Conservation (phyloP, 2,113 vertebrate genomes). For the Acinonyx jubatus region DNA sequence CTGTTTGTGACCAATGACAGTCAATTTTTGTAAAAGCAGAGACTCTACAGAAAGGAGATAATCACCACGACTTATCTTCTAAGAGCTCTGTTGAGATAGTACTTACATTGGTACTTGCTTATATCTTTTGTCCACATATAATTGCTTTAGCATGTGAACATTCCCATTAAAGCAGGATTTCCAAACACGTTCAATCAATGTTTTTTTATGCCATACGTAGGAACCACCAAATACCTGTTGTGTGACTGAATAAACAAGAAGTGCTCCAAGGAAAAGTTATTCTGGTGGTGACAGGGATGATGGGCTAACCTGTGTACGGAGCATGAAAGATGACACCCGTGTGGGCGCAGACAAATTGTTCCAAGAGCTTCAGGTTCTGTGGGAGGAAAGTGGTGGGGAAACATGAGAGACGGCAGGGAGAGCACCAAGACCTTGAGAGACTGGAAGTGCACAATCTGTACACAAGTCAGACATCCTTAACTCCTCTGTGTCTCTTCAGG, state of each 20-base stretch:
- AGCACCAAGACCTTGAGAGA: neutral
- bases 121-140: neutral
- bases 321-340: conserved; percentile 87
- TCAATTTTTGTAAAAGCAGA: neutral
- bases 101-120: neutral
- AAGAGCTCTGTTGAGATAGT: neutral
- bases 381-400: neutral
- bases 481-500: neutral
- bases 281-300: neutral
- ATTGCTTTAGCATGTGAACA: neutral
- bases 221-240: neutral
- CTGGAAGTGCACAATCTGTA: too few species aligned
- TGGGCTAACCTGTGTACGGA: conserved; percentile 87
- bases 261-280: neutral
- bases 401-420: neutral
- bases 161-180: neutral
- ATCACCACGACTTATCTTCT: neutral
- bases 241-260: neutral
- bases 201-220: neutral
- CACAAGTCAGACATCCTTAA: too few species aligned
- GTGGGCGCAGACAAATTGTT: conserved; percentile 92
- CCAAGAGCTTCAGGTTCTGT: conserved; percentile 93
- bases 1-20: neutral
- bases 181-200: neutral
- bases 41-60: neutral